Conservation (phyloP, 2,797 vertebrate species). For the Micropoecilia bifurca region DNA sequence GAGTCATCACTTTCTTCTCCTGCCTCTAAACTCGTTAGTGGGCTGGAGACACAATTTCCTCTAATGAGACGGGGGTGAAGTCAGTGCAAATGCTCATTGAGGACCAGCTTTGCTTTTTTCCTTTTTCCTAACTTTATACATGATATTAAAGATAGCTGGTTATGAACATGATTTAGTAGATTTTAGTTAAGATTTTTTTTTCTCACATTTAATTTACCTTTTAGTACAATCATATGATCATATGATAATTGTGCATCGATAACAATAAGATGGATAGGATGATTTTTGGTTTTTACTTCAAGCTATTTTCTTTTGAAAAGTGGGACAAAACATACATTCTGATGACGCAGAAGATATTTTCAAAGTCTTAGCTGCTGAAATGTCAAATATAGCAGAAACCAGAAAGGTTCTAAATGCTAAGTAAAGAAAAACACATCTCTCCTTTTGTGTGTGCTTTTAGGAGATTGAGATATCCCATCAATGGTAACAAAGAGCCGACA, state of each 20-base stretch:
- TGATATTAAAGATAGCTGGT: background rate
- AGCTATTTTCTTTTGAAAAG: background rate
- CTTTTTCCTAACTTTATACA: background rate
- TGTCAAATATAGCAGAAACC: background rate
- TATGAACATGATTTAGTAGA: background rate
- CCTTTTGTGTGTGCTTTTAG: background rate
- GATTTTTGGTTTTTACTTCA: background rate
- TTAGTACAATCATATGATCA: background rate
- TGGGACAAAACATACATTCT: background rate
- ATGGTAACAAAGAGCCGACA: background rate
- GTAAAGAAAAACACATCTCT: background rate
- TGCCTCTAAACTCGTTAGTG: constrained; percentile 30
- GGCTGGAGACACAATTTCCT: constrained; percentile 35
- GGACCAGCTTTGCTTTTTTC: constrained; percentile 14
- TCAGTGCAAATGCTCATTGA: constrained; percentile 21
- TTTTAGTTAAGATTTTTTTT: background rate
- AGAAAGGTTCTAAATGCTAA: background rate
- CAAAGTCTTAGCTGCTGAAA: background rate
- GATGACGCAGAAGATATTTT: background rate
- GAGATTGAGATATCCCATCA: background rate
- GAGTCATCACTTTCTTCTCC: constrained; percentile 25
- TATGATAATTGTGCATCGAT: background rate
- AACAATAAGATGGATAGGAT: background rate
- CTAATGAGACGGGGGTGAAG: constrained; percentile 34
- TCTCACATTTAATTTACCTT: background rate